phyloP scores from a whole-genome alignment of 2,888 invertebrate genomes.

The Perizoma affinitatum region DNA sequence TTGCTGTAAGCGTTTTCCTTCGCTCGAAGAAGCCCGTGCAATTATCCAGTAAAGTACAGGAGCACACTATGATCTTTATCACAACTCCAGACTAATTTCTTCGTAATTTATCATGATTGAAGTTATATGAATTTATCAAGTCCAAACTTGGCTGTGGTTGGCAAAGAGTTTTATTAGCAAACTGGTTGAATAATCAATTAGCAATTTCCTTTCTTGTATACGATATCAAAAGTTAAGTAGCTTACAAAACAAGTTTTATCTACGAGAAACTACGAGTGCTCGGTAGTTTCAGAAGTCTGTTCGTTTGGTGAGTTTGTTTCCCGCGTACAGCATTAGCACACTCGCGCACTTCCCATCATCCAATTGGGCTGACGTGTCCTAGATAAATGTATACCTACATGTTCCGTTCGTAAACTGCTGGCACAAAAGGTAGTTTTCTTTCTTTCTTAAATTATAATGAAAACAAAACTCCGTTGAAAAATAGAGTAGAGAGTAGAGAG shows the following conservation, averaged over 20 bases:
- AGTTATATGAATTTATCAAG: neutral
- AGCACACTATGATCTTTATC: slow-evolving; percentile 46
- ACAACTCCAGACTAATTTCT: slow-evolving; percentile 35
- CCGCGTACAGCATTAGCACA: neutral
- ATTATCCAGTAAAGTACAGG: slow-evolving; percentile 58
- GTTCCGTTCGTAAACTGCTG: slow-evolving; percentile 1
- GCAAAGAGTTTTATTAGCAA: too few species aligned
- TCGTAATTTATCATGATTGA: slow-evolving; percentile 5
- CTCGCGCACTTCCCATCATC: slow-evolving; percentile 10
- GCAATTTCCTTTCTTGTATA: too few species aligned
- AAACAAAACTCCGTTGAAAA: too few species aligned
- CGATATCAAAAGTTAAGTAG: too few species aligned
- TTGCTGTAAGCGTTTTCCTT: slow-evolving; percentile 46
- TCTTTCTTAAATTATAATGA: neutral
- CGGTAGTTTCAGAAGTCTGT: neutral
- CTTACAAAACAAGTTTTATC: neutral
- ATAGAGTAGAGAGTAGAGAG: too few species aligned
- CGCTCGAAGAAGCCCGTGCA: slow-evolving; percentile 41
- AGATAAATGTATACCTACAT: neutral
- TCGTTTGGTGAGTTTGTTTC: neutral
- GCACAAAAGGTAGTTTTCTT: neutral
- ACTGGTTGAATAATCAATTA: too few species aligned
- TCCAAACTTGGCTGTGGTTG: too few species aligned
- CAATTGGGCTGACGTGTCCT: slow-evolving; percentile 10
- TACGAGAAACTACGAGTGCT: neutral